phyloP scores from a whole-genome alignment of 64 coral and sea anemone genomes.

The Exaiptasia diaphana region DNA sequence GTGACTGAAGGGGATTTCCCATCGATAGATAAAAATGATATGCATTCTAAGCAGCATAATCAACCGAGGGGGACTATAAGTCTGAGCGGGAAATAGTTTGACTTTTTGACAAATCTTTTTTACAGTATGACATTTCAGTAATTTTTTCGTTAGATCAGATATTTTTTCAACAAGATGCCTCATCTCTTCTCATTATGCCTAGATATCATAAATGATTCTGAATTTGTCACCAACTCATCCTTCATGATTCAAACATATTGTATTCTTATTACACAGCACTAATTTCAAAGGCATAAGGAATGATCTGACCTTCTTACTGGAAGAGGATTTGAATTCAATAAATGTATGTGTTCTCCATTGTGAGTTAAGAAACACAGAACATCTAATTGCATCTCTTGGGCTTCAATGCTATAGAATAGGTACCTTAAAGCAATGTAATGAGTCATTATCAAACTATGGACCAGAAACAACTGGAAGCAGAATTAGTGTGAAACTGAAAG shows the following conservation, averaged over 20 bases:
- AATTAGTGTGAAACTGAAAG: conserved; percentile 10
- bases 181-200: too few relatives aligned
- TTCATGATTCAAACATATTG: not conserved
- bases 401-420: conserved; percentile 12
- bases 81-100: too few relatives aligned
- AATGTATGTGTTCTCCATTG: conserved; percentile 59
- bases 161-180: too few relatives aligned
- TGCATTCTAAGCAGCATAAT: too few relatives aligned
- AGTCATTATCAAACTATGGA: conserved; percentile 1
- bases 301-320: conserved; percentile 57
- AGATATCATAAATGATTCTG: too few relatives aligned
- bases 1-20: too few relatives aligned
- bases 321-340: conserved; percentile 53
- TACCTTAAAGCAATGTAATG: conserved; percentile 1
- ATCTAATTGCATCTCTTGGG: conserved; percentile 24
- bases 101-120: too few relatives aligned
- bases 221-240: too few relatives aligned
- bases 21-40: too few relatives aligned
- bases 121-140: too few relatives aligned
- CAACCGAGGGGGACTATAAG: too few relatives aligned
- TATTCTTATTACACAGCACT: not conserved
- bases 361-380: conserved; percentile 34
- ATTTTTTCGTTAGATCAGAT: too few relatives aligned
- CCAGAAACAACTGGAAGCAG: conserved; percentile 15
- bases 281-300: conserved; percentile 33